These are phyloP conservation scores for Epinotia brunnichana DNA, from an alignment of 2,888 invertebrate genomes.

Conservation along the genomic window DNA sequence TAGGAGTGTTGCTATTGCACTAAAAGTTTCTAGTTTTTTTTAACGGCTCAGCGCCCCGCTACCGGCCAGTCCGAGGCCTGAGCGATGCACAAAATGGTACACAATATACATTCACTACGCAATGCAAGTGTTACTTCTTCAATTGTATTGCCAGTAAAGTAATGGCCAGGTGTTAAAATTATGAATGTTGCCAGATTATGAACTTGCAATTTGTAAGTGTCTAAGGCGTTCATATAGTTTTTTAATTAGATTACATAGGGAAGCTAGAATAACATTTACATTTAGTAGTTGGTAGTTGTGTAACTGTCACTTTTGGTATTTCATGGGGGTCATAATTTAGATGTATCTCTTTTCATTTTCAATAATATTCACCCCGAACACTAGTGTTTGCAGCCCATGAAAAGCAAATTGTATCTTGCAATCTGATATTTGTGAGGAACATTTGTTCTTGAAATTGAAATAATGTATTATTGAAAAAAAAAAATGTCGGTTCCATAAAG, in stretches of 20 bases:
- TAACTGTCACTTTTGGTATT: constrained; percentile 13
- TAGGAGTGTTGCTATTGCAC: constrained; percentile 34
- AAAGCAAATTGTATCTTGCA: neutral
- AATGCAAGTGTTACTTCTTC: constrained; percentile 56
- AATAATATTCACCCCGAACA: neutral
- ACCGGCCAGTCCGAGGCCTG: constrained; percentile 52
- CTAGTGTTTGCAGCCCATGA: neutral
- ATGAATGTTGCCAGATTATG: neutral
- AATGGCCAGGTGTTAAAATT: constrained; percentile 1
- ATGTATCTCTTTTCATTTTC: constrained; percentile 17
- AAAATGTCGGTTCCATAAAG: neutral
- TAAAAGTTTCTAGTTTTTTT: constrained; percentile 18
- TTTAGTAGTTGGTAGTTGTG: constrained; percentile 10
- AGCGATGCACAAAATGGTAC: constrained; percentile 58
- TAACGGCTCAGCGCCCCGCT: constrained; percentile 16
- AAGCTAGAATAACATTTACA: neutral
- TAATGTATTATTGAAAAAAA: neutral
- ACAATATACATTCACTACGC: constrained; percentile 61
- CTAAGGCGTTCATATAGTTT: neutral
- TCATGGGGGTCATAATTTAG: neutral
- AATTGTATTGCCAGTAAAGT: constrained; percentile 41
- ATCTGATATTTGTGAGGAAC: neutral
- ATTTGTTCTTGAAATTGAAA: neutral
- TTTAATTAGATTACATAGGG: neutral
- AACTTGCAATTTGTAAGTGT: neutral